A percentile compares a stretch with the other conserved stretches of the same genome.
Conservation (phyloP, 2,113 vertebrate genomes). For the Zingel zingel region DNA sequence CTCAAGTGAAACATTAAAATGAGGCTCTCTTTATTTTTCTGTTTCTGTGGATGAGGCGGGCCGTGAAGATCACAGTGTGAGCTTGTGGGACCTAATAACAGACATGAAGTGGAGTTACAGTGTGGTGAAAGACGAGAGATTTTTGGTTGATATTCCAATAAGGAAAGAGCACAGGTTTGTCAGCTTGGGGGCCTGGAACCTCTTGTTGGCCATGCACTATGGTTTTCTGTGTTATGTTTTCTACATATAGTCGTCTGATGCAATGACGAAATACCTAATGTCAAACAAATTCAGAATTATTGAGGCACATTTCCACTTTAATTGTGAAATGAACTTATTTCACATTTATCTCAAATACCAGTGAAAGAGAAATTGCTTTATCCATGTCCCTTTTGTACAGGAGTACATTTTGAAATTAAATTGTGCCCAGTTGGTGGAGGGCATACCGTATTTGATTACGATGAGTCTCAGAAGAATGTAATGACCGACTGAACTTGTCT, state of each 20-base stretch:
- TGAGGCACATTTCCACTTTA: slow-evolving; percentile 18
- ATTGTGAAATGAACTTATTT: slow-evolving; percentile 33
- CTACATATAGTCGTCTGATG: background rate
- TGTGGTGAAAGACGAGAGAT: slow-evolving; percentile 32
- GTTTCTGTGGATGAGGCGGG: slow-evolving; percentile 42
- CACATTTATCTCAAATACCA: slow-evolving; percentile 30
- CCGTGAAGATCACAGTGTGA: slow-evolving; percentile 28
- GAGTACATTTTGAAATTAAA: slow-evolving; percentile 63
- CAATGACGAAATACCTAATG: slow-evolving; percentile 15
- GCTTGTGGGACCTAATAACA: slow-evolving; percentile 53
- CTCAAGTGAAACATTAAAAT: slow-evolving; percentile 79
- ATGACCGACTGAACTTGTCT: slow-evolving; percentile 58
- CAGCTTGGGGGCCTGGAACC: background rate
- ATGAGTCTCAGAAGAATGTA: slow-evolving; percentile 45
- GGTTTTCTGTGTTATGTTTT: slow-evolving; percentile 13
- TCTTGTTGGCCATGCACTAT: background rate
- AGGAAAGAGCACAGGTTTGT: slow-evolving; percentile 24
- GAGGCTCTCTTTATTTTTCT: slow-evolving; percentile 52
- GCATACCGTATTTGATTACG: slow-evolving; percentile 56
- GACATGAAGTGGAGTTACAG: slow-evolving; percentile 39
- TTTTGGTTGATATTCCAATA: slow-evolving; percentile 14
- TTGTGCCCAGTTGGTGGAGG: slow-evolving; percentile 23
- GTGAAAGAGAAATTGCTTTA: slow-evolving; percentile 40
- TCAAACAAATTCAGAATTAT: slow-evolving; percentile 13
- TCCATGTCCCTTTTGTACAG: slow-evolving; percentile 39